phyloP scores from a whole-genome alignment of 2,888 invertebrate species.

The Augochlorella aurata region DNA sequence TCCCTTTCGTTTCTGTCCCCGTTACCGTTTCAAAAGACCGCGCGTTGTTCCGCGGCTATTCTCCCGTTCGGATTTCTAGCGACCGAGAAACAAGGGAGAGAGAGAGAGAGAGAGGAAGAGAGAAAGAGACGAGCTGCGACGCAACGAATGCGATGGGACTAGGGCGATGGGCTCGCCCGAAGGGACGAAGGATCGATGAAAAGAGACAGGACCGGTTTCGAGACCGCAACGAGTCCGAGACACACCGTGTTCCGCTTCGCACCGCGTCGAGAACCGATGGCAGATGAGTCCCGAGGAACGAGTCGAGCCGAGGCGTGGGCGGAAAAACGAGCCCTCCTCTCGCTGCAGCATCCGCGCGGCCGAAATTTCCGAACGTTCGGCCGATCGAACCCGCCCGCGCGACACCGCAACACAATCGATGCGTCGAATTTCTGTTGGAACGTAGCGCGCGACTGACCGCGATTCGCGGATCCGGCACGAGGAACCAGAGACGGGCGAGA shows the following conservation, averaged over 20 bases:
- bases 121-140: too few species aligned
- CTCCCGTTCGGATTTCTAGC: neutral
- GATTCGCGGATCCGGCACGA: slow-evolving; percentile 22
- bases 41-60: neutral
- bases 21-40: neutral
- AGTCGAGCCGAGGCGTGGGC: too few species aligned
- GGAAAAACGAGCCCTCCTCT: too few species aligned
- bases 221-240: neutral
- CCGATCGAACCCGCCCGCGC: too few species aligned
- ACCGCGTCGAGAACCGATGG: neutral
- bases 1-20: neutral
- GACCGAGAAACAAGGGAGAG: neutral
- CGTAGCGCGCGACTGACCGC: slow-evolving; percentile 12
- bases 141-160: too few species aligned
- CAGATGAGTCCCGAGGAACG: neutral
- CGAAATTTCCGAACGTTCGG: too few species aligned
- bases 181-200: slow-evolving; percentile 1
- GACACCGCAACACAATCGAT: too few species aligned
- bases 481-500: slow-evolving; percentile 40
- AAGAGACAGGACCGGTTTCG: slow-evolving; percentile 4
- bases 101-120: too few species aligned
- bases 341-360: too few species aligned
- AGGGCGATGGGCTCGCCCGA: neutral
- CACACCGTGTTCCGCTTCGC: neutral
- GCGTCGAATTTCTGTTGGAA: neutral